Percentiles rank a stretch among this genome's conserved stretches.
Conservation (phyloP, 2,113 vertebrate species). For the Marcusenius ussheri region DNA sequence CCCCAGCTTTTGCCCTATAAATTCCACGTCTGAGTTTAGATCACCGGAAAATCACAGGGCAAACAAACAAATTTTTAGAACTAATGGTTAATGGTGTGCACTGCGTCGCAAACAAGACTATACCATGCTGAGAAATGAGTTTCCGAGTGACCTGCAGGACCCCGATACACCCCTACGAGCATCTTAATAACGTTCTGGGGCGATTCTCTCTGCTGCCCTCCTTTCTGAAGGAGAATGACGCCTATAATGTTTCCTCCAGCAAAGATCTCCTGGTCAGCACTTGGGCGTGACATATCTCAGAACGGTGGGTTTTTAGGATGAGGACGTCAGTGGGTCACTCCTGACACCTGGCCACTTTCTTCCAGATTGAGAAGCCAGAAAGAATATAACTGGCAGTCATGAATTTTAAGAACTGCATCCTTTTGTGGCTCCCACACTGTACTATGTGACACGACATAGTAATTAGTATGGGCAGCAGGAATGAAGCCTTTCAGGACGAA, state of each 20-base stretch:
- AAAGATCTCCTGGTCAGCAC: conserved; percentile 1
- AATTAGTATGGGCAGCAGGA: neutral
- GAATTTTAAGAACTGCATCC: neutral
- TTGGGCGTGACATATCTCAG: neutral
- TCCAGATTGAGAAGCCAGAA: neutral
- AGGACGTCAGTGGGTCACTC: neutral
- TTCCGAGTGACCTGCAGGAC: neutral
- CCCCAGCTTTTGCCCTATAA: neutral
- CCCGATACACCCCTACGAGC: neutral
- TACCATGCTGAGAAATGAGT: neutral
- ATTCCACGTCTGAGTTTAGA: neutral
- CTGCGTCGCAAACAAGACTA: neutral
- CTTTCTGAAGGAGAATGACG: neutral
- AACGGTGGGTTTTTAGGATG: neutral
- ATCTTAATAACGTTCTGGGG: neutral
- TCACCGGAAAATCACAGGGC: neutral
- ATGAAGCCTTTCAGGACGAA: neutral
- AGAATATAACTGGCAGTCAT: neutral
- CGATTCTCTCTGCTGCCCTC: neutral
- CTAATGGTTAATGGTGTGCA: neutral
- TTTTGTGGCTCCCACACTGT: neutral
- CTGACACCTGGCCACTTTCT: neutral
- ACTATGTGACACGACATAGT: neutral
- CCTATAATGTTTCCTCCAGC: neutral
- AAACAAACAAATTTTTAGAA: neutral